Conservation (phyloP, 2,797 vertebrate species). For the Catostomus latipinnis region DNA sequence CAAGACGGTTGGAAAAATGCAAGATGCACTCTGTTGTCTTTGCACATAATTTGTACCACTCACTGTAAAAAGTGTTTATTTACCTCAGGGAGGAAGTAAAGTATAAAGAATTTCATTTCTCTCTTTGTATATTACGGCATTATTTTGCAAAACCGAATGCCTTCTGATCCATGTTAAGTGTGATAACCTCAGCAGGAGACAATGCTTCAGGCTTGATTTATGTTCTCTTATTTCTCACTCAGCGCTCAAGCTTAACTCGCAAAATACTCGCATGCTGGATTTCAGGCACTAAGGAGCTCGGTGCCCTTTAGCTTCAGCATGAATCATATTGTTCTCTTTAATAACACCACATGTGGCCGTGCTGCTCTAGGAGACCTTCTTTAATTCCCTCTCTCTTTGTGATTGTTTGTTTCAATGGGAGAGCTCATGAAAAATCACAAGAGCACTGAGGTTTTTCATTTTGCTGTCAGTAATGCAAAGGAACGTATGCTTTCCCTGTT, state of each 20-base stretch:
- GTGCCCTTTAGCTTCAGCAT: conserved; percentile 54
- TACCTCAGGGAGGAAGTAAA: background rate
- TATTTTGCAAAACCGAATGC: conserved; percentile 10
- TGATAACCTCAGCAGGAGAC: conserved; percentile 64
- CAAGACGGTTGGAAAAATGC: no score
- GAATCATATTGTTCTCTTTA: conserved; percentile 61
- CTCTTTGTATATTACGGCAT: conserved; percentile 45
- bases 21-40: no score
- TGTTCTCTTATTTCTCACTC: conserved; percentile 69
- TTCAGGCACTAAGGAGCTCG: conserved; percentile 66
- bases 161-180: conserved; percentile 37
- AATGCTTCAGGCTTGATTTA: conserved; percentile 73
- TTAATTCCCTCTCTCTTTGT: conserved; percentile 6
- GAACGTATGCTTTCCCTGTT: background rate
- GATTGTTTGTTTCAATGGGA: background rate
- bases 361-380: conserved; percentile 20
- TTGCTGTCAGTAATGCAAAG: background rate
- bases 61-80: background rate
- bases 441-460: background rate
- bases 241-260: conserved; percentile 65
- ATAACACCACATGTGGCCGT: conserved; percentile 58
- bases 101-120: background rate
- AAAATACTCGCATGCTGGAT: conserved; percentile 70
- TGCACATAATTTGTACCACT: background rate
- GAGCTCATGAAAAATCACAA: background rate